These are phyloP conservation scores for Chionis minor DNA, from an alignment of 2,113 vertebrate species.

Conservation along the genomic window DNA sequence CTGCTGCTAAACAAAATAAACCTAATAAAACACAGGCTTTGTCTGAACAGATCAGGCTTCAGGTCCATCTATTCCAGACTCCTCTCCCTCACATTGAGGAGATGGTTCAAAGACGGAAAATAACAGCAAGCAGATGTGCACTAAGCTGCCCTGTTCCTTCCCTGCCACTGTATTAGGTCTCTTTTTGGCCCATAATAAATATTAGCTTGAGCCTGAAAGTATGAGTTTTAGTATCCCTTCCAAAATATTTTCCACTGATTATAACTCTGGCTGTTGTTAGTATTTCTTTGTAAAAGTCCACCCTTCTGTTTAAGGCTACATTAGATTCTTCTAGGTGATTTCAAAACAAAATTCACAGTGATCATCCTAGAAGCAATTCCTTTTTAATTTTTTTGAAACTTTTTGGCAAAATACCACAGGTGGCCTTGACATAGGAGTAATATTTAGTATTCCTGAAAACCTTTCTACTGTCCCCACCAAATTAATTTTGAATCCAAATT, in stretches of 20 bases:
- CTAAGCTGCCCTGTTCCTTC: background rate
- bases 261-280: background rate
- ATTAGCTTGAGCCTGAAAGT: background rate
- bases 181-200: background rate
- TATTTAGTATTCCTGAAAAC: background rate
- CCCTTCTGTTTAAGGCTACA: background rate
- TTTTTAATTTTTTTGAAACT: background rate
- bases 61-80: slow-evolving; percentile 18
- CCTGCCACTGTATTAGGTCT: background rate
- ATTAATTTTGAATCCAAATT: background rate
- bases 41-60: slow-evolving; percentile 26
- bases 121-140: slow-evolving; percentile 6
- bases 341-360: background rate
- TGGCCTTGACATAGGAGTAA: background rate
- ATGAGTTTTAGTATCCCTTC: background rate
- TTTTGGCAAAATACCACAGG: background rate
- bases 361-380: background rate
- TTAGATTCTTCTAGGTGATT: background rate
- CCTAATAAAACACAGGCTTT: slow-evolving; percentile 42
- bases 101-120: slow-evolving; percentile 7
- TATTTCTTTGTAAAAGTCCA: background rate
- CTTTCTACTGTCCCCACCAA: background rate
- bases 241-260: slow-evolving; percentile 25
- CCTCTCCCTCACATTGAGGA: background rate
- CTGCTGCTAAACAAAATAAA: slow-evolving; percentile 48